Evolutionary conservation across 2,113 vertebrate genomes (phyloP), one percentile per base, ranked within the genome.

Genomic region (Lophochroa leadbeateri): DNA sequence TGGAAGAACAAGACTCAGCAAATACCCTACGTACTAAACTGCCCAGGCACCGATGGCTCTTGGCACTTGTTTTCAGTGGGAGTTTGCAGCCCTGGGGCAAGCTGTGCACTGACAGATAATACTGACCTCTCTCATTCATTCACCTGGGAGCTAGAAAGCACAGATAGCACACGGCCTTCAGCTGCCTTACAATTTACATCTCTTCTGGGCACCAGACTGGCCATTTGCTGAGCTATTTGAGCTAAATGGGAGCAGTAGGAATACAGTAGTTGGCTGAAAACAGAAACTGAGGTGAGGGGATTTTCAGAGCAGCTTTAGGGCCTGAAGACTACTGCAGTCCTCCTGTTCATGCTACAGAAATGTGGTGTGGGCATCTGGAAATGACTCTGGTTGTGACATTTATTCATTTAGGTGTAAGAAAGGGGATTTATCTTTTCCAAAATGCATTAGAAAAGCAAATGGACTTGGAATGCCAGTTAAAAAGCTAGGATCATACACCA

Each of bases 61-160:
- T 50, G 69, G 43, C 57, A 11, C 29, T 60, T 60, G 27, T 55
- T 78, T 71, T 65, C 29, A 52, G 7, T 18, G 27, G 41, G 35
- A 13, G 7, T 29, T 71, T 58, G 37, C 33, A 19, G 15, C 17
- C 29, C 10, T 0, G 0, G 60, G 72, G 5, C 0, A 2, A 43
- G 13, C 9, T 63, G 37, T 50, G 29, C 15, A 5, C 3, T 4
- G 44, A 41, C 80, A 60, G 9, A 19, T 50, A 11, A 23, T 49
- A 49, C 33, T 19, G 60, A 72, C 24, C 24, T 37, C 39, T 39
- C 39, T 39, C 39, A 39, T 39, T 39, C 16, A 7, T 69, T 19
- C 43, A 53, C 16, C 46, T 43, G 41, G 14, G 50, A 63, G 46
- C 43, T 86, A 55, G 50, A 67, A 92, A 83, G 57, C 61, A 63